Base-by-base conservation (phyloP, 1,140 invertebrate species). In the Triops cancriformis region DNA sequence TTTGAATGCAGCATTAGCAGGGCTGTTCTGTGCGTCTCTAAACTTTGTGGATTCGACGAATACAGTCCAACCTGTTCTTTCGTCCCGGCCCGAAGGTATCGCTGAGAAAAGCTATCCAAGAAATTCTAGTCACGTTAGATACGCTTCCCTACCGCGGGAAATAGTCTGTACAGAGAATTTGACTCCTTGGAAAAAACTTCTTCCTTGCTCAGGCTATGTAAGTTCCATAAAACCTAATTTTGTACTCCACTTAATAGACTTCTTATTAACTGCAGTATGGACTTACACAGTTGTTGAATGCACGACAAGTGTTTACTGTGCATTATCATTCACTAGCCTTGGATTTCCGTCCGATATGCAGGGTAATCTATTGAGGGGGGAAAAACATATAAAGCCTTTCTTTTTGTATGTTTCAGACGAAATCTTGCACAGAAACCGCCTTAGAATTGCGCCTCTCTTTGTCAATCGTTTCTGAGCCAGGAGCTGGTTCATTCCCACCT, bases 81-180 rank as follows among this genome's bases (percentile, higher is more conserved):
- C 90, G 77, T 92, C 97, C 81, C 88, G 91, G 80, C 96, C 95
- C 12, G 86, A 86, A 72, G 93, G 94, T 74, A 87, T 89, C 42
- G 82, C 84, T 74, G 83, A 86, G 43, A 84, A 87, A 80, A 78
- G 80, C 77, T 82, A 83, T 31, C 82, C 84, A 81, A 80, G 84
- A 18, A 88, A 89, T 81, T 88, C 87, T 80, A 88, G 87, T 79
- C 86, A 87, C 80, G 84, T 94, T 64, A 87, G 93, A 80, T 98
- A 98, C 87, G 90, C 96, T 1, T 91, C 92, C 64, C 84, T 99
- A 77, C 95, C 97, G 0, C 87, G 93, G 79, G 98, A 99, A 89
- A 94, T 96, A 82, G 94, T 98, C 10, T 99, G 98, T 83, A 99
- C 97, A 26, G 97, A 99, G 88, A 99, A 99, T 87, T 87, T 99